Conservation (phyloP, 2,888 invertebrate species). For the Autographa gamma region DNA sequence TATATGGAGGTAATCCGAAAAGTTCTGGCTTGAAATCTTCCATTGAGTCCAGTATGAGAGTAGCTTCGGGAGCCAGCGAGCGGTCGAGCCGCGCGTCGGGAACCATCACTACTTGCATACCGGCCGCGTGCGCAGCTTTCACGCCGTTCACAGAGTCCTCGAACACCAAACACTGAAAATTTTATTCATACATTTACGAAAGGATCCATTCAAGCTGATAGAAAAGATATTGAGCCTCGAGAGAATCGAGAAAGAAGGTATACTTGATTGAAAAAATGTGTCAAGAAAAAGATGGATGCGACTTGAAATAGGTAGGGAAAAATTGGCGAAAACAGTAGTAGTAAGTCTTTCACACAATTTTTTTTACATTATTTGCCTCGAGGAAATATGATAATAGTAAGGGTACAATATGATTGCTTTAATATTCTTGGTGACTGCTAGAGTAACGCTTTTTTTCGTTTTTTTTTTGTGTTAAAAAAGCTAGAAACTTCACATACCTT, state of each 20-base stretch:
- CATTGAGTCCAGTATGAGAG: slow-evolving; percentile 91
- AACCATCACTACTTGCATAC: slow-evolving; percentile 96
- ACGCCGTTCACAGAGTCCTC: slow-evolving; percentile 98
- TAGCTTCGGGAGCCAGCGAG: slow-evolving; percentile 85
- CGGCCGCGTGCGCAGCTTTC: slow-evolving; percentile 92
- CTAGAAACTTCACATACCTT: slow-evolving; percentile 75
- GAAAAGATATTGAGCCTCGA: too few relatives aligned
- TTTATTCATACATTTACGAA: slow-evolving; percentile 3
- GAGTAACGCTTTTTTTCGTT: background rate
- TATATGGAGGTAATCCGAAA: slow-evolving; percentile 93
- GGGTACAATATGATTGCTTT: too few relatives aligned
- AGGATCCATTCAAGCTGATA: too few relatives aligned
- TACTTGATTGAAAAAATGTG: too few relatives aligned
- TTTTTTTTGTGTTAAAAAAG: background rate
- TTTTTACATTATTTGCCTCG: too few relatives aligned
- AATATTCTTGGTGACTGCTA: background rate
- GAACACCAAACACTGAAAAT: slow-evolving; percentile 93
- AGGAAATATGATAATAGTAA: too few relatives aligned
- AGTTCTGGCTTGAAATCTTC: slow-evolving; percentile 94
- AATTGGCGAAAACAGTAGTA: too few relatives aligned
- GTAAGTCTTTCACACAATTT: too few relatives aligned
- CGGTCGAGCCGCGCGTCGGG: slow-evolving; percentile 89
- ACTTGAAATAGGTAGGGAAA: too few relatives aligned
- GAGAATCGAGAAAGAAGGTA: too few relatives aligned
- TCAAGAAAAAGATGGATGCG: too few relatives aligned